Evolutionary conservation across 2,113 vertebrate genomes (phyloP).

Genomic region (Eolophus roseicapilla): DNA sequence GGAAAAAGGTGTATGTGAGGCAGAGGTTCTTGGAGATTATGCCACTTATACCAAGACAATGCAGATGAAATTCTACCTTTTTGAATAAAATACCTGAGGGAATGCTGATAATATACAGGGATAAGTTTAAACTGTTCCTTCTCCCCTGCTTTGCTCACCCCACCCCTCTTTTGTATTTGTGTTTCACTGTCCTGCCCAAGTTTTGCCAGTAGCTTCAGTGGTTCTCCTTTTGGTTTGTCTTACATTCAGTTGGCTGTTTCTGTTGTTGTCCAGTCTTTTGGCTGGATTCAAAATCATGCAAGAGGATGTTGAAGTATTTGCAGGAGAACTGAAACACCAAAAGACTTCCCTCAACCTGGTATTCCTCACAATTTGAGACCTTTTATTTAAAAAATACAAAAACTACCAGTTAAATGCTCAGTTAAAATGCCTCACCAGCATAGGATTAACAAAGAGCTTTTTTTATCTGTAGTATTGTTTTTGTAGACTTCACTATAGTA

Average conservation of each 20-base stretch:
- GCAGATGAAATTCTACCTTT: not conserved
- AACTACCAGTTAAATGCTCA: not conserved
- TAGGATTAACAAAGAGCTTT: not conserved
- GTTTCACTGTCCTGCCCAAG: not conserved
- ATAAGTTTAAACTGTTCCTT: conserved; percentile 9
- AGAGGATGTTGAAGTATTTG: not conserved
- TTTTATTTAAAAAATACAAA: not conserved
- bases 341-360: not conserved
- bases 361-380: not conserved
- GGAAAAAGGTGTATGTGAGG: not conserved
- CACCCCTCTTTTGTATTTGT: not conserved
- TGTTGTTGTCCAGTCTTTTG: not conserved
- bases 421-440: not conserved
- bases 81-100: not conserved
- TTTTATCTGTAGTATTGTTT: not conserved
- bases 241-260: not conserved
- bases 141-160: not conserved
- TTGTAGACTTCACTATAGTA: not conserved
- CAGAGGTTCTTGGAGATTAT: conserved; percentile 6
- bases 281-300: not conserved
- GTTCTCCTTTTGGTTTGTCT: not conserved
- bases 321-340: not conserved
- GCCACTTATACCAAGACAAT: not conserved
- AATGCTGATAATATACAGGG: not conserved
- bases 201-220: not conserved